Evolutionary conservation across 37 sponge, comb jelly and placozoan species (phyloP).

Genomic region (Oopsacas minuta): DNA sequence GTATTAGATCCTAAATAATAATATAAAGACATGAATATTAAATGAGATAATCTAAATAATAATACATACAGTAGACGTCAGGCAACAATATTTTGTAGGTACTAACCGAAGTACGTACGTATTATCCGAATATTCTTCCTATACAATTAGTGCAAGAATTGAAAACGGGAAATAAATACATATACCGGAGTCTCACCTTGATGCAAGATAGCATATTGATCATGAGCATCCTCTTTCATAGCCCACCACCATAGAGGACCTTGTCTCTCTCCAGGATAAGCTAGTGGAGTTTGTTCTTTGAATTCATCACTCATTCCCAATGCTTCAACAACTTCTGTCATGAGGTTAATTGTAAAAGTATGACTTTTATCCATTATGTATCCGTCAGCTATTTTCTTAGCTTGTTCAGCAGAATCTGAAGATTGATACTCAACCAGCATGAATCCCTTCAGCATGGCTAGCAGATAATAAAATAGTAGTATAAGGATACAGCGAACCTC

Average conservation of each 20-base stretch:
- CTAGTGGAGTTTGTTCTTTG: slow-evolving; percentile 4
- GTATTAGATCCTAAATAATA: not conserved
- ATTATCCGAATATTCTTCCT: too few species aligned
- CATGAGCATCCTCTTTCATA: slow-evolving; percentile 59
- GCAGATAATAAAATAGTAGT: not conserved
- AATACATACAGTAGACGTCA: too few species aligned
- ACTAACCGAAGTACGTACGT: too few species aligned
- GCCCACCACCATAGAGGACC: slow-evolving; percentile 87
- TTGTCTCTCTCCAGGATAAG: slow-evolving; percentile 30
- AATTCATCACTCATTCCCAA: not conserved
- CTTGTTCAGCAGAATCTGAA: slow-evolving; percentile 55
- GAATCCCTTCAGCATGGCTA: not conserved
- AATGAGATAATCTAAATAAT: too few species aligned
- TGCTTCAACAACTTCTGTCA: slow-evolving; percentile 27
- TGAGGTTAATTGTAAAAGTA: slow-evolving; percentile 71
- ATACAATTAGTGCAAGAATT: too few species aligned
- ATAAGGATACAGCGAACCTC: too few species aligned
- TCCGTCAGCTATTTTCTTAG: slow-evolving; percentile 84
- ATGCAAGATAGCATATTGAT: slow-evolving; percentile 83
- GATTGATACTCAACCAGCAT: slow-evolving; percentile 38
- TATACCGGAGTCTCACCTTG: too few species aligned
- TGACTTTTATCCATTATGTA: slow-evolving; percentile 87
- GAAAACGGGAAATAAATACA: too few species aligned
- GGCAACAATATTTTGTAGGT: too few species aligned
- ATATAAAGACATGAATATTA: too few species aligned